Evolutionary conservation across 2,797 vertebrate genomes (phyloP).

Genomic region (Amphiprion clarkii): DNA sequence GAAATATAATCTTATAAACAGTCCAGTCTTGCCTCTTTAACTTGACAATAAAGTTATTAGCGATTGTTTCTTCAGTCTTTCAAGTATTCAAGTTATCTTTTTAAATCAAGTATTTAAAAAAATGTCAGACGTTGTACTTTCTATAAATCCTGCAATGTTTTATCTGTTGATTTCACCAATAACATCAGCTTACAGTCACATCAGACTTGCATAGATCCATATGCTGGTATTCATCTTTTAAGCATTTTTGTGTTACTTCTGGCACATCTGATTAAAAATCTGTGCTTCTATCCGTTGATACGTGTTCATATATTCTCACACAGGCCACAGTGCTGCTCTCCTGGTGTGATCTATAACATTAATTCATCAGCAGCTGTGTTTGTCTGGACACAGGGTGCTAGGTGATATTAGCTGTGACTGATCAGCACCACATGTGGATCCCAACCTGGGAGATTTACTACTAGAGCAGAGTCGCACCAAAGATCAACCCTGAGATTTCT

Average conservation of each 20-base stretch:
- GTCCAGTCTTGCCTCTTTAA: too few relatives aligned
- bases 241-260: slow-evolving; percentile 1
- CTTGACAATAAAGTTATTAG: too few relatives aligned
- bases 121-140: too few relatives aligned
- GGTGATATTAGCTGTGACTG: slow-evolving; percentile 81
- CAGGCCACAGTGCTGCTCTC: slow-evolving; percentile 15
- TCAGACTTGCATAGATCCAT: background rate
- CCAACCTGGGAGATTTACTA: slow-evolving; percentile 57
- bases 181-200: background rate
- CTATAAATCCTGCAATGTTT: background rate
- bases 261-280: background rate
- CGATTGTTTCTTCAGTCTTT: too few relatives aligned
- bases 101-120: too few relatives aligned
- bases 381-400: slow-evolving; percentile 65
- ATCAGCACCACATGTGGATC: slow-evolving; percentile 77
- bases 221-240: background rate
- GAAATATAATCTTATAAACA: too few relatives aligned
- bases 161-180: background rate
- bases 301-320: slow-evolving; percentile 16
- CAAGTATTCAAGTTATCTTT: too few relatives aligned
- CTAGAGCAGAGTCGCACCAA: slow-evolving; percentile 54
- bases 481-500: slow-evolving; percentile 40
- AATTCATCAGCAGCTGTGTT: slow-evolving; percentile 77
- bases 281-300: slow-evolving; percentile 3
- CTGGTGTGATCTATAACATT: slow-evolving; percentile 58